These are phyloP conservation scores for Perccottus glenii DNA, from an alignment of 2,113 vertebrate species.

Conservation along the genomic window DNA sequence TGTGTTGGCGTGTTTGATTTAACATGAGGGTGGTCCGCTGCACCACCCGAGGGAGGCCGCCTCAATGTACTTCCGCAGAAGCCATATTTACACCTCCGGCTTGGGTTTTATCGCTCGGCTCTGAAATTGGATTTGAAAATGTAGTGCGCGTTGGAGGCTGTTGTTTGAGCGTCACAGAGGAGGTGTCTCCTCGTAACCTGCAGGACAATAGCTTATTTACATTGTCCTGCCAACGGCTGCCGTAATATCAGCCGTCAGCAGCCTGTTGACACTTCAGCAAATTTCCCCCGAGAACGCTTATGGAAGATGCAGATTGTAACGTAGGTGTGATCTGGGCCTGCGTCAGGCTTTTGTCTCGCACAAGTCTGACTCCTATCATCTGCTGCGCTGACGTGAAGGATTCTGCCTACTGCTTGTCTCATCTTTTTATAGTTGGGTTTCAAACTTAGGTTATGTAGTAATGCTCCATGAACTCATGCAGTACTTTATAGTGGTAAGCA, in stretches of 20 bases:
- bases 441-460: no score
- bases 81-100: conserved; percentile 16
- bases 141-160: not conserved
- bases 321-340: conserved; percentile 4
- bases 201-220: conserved; percentile 18
- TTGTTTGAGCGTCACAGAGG: conserved; percentile 5
- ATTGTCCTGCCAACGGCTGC: conserved; percentile 15
- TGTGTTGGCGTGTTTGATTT: conserved; percentile 2
- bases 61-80: not conserved
- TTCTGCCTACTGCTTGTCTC: not conserved
- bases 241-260: conserved; percentile 12
- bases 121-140: conserved; percentile 48
- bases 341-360: conserved; percentile 10
- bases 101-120: conserved; percentile 36
- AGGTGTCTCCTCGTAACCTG: not conserved
- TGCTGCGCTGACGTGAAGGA: not conserved
- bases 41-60: conserved; percentile 4
- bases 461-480: no score
- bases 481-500: no score
- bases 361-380: not conserved
- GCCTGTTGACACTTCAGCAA: not conserved
- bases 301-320: not conserved
- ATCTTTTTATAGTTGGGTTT: not conserved
- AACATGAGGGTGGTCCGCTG: not conserved
- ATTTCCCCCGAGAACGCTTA: conserved; percentile 26